Evolutionary conservation across 2,888 invertebrate species (phyloP).

Genomic region (Archaeoteleia sp.): DNA sequence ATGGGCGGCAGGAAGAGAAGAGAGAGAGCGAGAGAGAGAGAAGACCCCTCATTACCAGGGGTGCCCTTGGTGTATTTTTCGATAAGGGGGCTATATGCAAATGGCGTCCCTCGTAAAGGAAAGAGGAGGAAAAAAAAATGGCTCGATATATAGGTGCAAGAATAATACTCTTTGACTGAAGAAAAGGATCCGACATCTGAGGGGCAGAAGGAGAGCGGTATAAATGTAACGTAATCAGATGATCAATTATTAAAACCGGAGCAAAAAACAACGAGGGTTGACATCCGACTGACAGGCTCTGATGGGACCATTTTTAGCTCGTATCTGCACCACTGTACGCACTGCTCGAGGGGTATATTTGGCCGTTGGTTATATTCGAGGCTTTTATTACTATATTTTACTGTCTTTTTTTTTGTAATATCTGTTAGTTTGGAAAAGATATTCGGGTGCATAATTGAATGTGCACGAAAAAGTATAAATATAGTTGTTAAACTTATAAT

Average conservation of each 20-base stretch:
- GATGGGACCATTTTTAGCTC: slow-evolving; percentile 49
- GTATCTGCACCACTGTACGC: slow-evolving; percentile 28
- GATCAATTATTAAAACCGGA: slow-evolving; percentile 74
- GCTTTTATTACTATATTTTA: slow-evolving; percentile 22
- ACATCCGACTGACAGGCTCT: slow-evolving; percentile 67
- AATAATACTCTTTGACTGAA: slow-evolving; percentile 64
- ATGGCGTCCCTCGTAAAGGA: slow-evolving; percentile 64
- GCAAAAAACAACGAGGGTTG: slow-evolving; percentile 74
- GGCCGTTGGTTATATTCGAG: slow-evolving; percentile 39
- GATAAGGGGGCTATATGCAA: slow-evolving; percentile 73
- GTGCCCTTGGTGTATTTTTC: slow-evolving; percentile 71
- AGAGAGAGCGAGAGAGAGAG: slow-evolving; percentile 55
- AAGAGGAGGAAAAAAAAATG: slow-evolving; percentile 64
- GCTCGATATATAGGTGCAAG: slow-evolving; percentile 65
- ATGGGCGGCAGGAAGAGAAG: slow-evolving; percentile 43
- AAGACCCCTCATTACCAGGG: slow-evolving; percentile 70
- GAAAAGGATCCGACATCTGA: slow-evolving; percentile 38
- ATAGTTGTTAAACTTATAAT: too few species aligned
- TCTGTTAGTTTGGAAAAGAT: too few species aligned
- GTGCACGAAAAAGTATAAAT: too few species aligned
- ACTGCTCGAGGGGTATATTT: slow-evolving; percentile 47
- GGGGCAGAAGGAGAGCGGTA: slow-evolving; percentile 61
- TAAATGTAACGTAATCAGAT: slow-evolving; percentile 74
- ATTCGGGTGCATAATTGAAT: too few species aligned
- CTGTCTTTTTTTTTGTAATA: slow-evolving; percentile 31